phyloP scores from a whole-genome alignment of 2,113 vertebrate genomes.

The Scomber scombrus region DNA sequence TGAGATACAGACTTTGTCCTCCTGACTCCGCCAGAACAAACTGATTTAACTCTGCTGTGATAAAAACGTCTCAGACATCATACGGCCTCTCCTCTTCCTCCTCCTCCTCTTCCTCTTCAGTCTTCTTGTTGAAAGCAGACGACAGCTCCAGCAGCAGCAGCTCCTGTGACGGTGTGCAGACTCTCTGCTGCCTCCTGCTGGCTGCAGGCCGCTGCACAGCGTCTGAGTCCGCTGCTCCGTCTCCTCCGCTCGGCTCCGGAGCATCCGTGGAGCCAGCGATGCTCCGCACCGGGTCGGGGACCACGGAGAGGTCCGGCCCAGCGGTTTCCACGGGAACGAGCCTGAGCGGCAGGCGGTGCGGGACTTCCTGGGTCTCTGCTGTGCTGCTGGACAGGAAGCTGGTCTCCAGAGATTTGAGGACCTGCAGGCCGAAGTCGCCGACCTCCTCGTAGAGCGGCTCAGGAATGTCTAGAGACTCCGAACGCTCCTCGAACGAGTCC shows the following conservation, averaged over 20 bases:
- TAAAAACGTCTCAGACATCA: conserved; percentile 43
- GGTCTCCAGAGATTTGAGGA: conserved; percentile 81
- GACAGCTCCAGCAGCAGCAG: conserved; percentile 93
- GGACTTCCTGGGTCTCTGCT: conserved; percentile 73
- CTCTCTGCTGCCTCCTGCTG: conserved; percentile 75
- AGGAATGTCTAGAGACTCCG: conserved; percentile 42
- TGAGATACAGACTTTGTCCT: too few relatives aligned
- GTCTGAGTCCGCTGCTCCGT: not conserved
- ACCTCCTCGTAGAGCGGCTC: conserved; percentile 98
- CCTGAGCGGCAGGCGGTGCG: conserved; percentile 52
- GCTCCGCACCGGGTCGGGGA: conserved; percentile 34
- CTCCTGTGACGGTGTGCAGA: conserved; percentile 82
- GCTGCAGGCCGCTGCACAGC: not conserved
- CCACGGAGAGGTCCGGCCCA: conserved; percentile 75
- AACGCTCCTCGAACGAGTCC: conserved; percentile 90
- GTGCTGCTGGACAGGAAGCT: conserved; percentile 81
- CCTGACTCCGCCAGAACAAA: too few relatives aligned
- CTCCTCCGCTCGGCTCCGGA: conserved; percentile 26
- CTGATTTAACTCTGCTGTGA: too few relatives aligned
- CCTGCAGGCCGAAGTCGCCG: conserved; percentile 90
- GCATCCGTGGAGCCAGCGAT: conserved; percentile 51
- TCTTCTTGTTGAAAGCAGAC: conserved; percentile 87
- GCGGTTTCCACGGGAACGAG: conserved; percentile 68
- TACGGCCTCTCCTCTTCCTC: conserved; percentile 47
- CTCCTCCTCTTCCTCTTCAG: conserved; percentile 37